phyloP scores from a whole-genome alignment of 2,797 vertebrate genomes.

The Peromyscus attwateri region DNA sequence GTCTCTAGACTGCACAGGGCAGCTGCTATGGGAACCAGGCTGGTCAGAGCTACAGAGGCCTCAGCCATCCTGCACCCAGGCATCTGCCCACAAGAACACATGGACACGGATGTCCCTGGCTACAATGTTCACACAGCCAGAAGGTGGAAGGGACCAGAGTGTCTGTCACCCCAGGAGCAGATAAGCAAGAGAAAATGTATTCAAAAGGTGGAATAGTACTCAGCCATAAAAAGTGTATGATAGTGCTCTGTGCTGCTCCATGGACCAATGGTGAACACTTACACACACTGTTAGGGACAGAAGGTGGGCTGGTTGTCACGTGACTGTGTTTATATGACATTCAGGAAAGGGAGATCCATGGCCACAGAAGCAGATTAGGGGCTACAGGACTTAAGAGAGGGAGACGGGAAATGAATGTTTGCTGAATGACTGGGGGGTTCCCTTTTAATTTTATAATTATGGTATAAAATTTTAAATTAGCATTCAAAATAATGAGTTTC shows the following conservation, averaged over 20 bases:
- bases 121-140: neutral
- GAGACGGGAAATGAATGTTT: neutral
- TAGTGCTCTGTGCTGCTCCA: neutral
- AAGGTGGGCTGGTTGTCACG: too few species aligned
- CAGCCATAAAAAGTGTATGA: neutral
- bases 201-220: neutral
- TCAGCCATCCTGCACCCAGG: neutral
- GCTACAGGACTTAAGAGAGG: neutral
- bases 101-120: neutral
- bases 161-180: too few species aligned
- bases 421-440: neutral
- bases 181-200: neutral
- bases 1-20: neutral
- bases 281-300: neutral
- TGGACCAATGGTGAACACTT: neutral
- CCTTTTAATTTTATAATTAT: neutral
- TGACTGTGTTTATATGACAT: neutral
- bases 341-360: neutral
- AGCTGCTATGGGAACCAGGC: neutral
- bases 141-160: too few species aligned
- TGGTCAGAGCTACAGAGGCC: neutral
- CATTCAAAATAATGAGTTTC: neutral
- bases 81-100: neutral
- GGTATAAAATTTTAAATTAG: neutral
- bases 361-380: neutral